These are phyloP conservation scores for Blastobasis adustella DNA, from an alignment of 2,888 invertebrate genomes.

Conservation along the genomic window DNA sequence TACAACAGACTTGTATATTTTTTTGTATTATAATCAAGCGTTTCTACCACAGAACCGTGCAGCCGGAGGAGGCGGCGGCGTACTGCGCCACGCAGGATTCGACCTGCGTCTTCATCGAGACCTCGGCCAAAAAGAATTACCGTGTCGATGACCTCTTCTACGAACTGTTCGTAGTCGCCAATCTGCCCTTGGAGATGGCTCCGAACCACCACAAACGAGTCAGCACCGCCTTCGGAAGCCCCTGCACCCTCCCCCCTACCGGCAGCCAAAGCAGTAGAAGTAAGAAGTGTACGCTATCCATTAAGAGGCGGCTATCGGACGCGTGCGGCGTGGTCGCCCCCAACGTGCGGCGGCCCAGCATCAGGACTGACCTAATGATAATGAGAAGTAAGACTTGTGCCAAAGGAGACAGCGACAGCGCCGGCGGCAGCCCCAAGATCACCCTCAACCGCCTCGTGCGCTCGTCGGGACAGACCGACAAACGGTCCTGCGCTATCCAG, in stretches of 20 bases:
- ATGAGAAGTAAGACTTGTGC: slow-evolving; percentile 89
- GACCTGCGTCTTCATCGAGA: slow-evolving; percentile 86
- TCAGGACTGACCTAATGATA: slow-evolving; percentile 90
- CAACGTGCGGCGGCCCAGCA: slow-evolving; percentile 89
- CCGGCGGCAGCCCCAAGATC: slow-evolving; percentile 69
- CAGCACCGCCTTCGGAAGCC: slow-evolving; percentile 83
- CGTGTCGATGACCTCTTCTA: slow-evolving; percentile 90
- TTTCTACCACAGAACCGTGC: slow-evolving; percentile 77
- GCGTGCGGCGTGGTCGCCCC: slow-evolving; percentile 93
- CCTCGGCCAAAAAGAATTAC: slow-evolving; percentile 87
- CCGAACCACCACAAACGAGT: slow-evolving; percentile 90
- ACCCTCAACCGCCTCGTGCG: slow-evolving; percentile 66
- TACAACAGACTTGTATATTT: background rate
- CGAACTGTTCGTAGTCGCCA: slow-evolving; percentile 87
- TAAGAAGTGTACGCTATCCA: slow-evolving; percentile 86
- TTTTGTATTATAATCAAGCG: background rate
- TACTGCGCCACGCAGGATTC: slow-evolving; percentile 86
- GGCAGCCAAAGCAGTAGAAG: slow-evolving; percentile 78
- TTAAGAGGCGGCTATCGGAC: slow-evolving; percentile 87
- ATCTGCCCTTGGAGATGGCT: slow-evolving; percentile 91
- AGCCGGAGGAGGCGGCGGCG: slow-evolving; percentile 84
- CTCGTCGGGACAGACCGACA: slow-evolving; percentile 57
- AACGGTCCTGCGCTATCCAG: slow-evolving; percentile 65
- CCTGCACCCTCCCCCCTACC: slow-evolving; percentile 83
- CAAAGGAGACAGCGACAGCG: slow-evolving; percentile 78